Conservation (phyloP, 2,888 invertebrate species). For the Mesorhabditis sp. region DNA sequence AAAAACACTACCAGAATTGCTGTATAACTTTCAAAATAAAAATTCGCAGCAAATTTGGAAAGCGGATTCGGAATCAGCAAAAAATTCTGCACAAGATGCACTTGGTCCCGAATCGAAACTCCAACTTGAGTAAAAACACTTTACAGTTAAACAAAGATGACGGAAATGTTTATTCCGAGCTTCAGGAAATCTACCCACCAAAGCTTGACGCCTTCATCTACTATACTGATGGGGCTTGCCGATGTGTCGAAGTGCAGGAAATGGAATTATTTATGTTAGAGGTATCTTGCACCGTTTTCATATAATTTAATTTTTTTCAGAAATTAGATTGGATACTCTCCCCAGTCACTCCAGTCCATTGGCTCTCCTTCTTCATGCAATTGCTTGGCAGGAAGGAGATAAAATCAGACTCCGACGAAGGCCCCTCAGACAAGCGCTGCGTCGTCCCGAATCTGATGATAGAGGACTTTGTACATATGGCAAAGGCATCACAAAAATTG, state of each 20-base stretch:
- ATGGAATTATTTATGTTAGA: constrained; percentile 56
- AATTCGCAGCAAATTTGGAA: no score
- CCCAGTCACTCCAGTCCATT: constrained; percentile 83
- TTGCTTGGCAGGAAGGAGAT: constrained; percentile 60
- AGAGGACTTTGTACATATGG: constrained; percentile 47
- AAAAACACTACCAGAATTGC: no score
- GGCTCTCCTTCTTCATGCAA: constrained; percentile 92
- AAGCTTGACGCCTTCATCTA: constrained; percentile 89
- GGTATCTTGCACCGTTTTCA: constrained; percentile 40
- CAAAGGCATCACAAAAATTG: constrained; percentile 17
- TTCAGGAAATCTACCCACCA: constrained; percentile 89
- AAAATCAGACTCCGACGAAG: no score
- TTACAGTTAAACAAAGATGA: no score
- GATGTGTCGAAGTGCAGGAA: constrained; percentile 18
- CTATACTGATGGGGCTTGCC: constrained; percentile 94
- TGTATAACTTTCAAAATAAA: no score
- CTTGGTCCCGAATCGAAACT: no score
- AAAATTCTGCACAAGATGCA: no score
- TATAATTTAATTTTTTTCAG: no score
- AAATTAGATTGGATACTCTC: constrained; percentile 79
- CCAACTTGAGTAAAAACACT: no score
- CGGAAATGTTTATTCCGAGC: not conserved
- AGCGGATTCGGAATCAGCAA: no score
- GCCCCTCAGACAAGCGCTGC: constrained; percentile 19
- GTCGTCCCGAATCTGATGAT: constrained; percentile 39